phyloP scores from a whole-genome alignment of 2,113 vertebrate species.

The Procavia capensis region DNA sequence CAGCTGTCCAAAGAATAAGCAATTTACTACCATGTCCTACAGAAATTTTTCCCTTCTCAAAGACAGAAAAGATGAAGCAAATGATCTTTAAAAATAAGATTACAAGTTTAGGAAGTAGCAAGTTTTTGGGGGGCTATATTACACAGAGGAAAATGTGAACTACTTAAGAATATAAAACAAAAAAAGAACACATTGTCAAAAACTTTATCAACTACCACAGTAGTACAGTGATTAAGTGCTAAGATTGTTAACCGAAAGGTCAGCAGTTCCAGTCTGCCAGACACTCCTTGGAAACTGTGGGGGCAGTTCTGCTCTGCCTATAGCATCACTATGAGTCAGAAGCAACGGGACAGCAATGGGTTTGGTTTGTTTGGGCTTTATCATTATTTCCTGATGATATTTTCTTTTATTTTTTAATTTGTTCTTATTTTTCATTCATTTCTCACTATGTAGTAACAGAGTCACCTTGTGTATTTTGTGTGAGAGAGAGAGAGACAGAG shows the following conservation, averaged over 20 bases:
- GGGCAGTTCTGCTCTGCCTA: too few species aligned
- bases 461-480: background rate
- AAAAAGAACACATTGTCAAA: background rate
- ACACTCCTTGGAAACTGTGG: too few species aligned
- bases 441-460: background rate
- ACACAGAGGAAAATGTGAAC: background rate
- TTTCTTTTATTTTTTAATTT: constrained; percentile 14
- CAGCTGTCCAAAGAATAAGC: constrained; percentile 11
- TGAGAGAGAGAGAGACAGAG: too few species aligned
- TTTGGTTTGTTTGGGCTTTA: too few species aligned
- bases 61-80: constrained; percentile 25
- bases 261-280: too few species aligned
- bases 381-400: background rate
- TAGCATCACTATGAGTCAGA: too few species aligned
- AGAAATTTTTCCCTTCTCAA: constrained; percentile 32
- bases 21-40: background rate
- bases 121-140: background rate
- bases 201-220: constrained; percentile 26
- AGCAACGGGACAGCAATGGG: too few species aligned
- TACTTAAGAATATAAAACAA: background rate
- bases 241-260: too few species aligned
- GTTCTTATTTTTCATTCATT: constrained; percentile 38
- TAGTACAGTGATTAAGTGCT: too few species aligned
- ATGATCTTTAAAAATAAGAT: constrained; percentile 36
- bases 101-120: background rate